Evolutionary conservation across 2,797 vertebrate species (phyloP), one percentile per base, ranked within the genome.

Genomic region (Scleropages formosus): DNA sequence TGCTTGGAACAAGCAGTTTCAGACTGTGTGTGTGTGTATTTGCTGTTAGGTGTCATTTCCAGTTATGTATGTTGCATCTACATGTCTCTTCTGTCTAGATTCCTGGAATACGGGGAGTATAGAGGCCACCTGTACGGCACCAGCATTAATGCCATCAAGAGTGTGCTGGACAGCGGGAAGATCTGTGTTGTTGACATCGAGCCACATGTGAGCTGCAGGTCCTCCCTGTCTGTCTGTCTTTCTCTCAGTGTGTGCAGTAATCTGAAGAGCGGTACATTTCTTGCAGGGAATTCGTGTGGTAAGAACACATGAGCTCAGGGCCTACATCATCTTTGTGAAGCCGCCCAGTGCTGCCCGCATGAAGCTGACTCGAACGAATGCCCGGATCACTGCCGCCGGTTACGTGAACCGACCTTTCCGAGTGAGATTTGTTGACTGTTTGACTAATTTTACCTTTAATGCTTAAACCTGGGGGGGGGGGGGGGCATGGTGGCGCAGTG

Each of bases 261-360:
- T 20, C 67, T 26, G 22, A 22, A 56, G 22, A 13, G 24, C 8
- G 18, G 20, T 15, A 31, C 72, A 75, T 62, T 26, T 13, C 56
- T 66, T 39, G 56, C 77, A 98, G 97, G 92, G 89, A 74, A 92
- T 98, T 76, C 93, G 92, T 51, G 80, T 90, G 53, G 91, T 95
- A 81, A 91, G 96, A 85, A 96, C 90, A 1, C 93, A 92, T 18
- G 94, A 98, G 51, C 88, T 98, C 84, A 96, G 91, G 82, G 94
- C 95, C 71, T 99, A 94, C 81, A 61, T 98, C 78, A 91, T 99
- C 89, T 99, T 95, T 56, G 92, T 99, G 84, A 99, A 98, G 83
- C 96, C 98, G 56, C 91, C 97, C 1, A 83, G 90, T 26, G 79
- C 89, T 73, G 93, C 87, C 64, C 90, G 83, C 77, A 94, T 98